phyloP scores from a whole-genome alignment of 1,140 invertebrate genomes.

The Odontomachus brunneus region DNA sequence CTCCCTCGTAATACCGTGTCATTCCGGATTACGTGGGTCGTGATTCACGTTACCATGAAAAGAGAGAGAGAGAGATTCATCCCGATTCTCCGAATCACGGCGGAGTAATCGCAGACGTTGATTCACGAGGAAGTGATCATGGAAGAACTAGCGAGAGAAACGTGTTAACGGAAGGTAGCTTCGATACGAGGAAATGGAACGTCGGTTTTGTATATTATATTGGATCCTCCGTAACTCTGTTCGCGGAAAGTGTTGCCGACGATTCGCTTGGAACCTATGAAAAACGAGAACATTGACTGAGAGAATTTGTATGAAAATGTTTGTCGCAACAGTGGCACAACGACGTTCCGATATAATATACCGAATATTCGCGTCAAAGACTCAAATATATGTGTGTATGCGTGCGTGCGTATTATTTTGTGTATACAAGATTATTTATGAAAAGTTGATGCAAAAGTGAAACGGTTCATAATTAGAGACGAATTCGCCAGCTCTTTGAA shows the following conservation, averaged over 20 bases:
- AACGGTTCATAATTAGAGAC: not conserved
- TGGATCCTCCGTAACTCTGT: not conserved
- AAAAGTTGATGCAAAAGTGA: not conserved
- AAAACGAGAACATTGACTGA: not conserved
- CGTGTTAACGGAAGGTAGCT: not conserved
- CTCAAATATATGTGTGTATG: not conserved
- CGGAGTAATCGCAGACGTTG: slow-evolving; percentile 1
- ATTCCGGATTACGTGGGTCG: not conserved
- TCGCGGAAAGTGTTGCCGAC: not conserved
- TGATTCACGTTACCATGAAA: not conserved
- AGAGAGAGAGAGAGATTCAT: no score
- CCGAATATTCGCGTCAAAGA: not conserved
- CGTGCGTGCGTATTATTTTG: no score
- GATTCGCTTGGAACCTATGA: not conserved
- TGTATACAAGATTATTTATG: not conserved
- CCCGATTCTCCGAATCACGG: not conserved
- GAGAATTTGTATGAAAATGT: not conserved
- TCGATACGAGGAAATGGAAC: not conserved
- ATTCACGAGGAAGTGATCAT: not conserved
- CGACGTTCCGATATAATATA: not conserved
- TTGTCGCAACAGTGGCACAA: not conserved
- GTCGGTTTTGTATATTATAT: not conserved
- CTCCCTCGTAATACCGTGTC: not conserved
- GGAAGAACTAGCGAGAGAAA: slow-evolving; percentile 12
- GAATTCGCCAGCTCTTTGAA: not conserved